Evolutionary conservation across 2,113 vertebrate species (phyloP).

Genomic region (Oenanthe oenanthe): DNA sequence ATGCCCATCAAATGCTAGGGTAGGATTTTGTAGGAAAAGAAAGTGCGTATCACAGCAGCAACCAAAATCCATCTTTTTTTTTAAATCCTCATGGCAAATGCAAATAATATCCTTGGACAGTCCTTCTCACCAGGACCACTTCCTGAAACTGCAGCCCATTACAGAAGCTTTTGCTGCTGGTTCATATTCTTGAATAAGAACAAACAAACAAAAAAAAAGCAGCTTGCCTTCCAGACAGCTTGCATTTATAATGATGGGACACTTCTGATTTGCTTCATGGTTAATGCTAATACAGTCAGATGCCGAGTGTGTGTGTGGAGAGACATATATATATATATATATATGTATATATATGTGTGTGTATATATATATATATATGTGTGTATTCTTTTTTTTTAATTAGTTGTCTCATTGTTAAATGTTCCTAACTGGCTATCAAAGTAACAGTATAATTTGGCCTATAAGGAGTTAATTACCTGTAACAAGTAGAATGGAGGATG

Average conservation of each 20-base stretch:
- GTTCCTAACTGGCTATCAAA: slow-evolving; percentile 48
- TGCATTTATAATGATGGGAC: slow-evolving; percentile 47
- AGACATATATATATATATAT: not conserved
- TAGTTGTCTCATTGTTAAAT: slow-evolving; percentile 46
- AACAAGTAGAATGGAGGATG: slow-evolving; percentile 32
- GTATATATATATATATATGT: not conserved
- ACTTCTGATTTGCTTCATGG: slow-evolving; percentile 44
- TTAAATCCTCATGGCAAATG: slow-evolving; percentile 12
- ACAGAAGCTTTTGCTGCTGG: slow-evolving; percentile 47
- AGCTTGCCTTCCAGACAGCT: slow-evolving; percentile 9
- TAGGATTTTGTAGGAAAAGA: slow-evolving; percentile 60
- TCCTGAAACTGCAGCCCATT: slow-evolving; percentile 49
- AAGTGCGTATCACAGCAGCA: slow-evolving; percentile 69
- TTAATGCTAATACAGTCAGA: slow-evolving; percentile 61
- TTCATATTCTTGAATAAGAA: slow-evolving; percentile 38
- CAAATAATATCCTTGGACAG: slow-evolving; percentile 30
- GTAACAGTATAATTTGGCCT: slow-evolving; percentile 33
- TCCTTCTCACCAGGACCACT: slow-evolving; percentile 10
- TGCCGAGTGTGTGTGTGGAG: not conserved
- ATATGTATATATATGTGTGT: too few relatives aligned
- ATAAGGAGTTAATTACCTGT: slow-evolving; percentile 43
- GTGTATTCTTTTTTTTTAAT: not conserved
- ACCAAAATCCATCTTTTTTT: slow-evolving; percentile 12
- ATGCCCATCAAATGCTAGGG: slow-evolving; percentile 67
- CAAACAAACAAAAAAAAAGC: not conserved